Conservation (phyloP, 2,888 invertebrate genomes). For the Synanthedon formicaeformis region DNA sequence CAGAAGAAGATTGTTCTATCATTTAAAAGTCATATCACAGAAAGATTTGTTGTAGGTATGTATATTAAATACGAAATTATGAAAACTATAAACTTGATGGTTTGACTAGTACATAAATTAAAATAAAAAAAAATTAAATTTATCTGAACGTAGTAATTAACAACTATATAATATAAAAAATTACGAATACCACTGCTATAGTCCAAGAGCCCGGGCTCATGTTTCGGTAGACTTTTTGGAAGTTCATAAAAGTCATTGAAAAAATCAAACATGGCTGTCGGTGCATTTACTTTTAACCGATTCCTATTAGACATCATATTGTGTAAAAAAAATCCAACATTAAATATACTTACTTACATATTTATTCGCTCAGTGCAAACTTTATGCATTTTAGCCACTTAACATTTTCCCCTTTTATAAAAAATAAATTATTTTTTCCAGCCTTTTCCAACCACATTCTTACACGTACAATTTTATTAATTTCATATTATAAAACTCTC, state of each 20-base stretch:
- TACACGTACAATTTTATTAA: slow-evolving; percentile 27
- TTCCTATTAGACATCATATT: background rate
- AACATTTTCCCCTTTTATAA: slow-evolving; percentile 52
- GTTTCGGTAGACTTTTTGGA: too few species aligned
- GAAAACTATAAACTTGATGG: slow-evolving; percentile 36
- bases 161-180: too few species aligned
- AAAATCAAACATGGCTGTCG: too few species aligned
- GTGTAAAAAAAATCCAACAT: background rate
- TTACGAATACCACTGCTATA: too few species aligned
- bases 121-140: slow-evolving; percentile 4
- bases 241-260: too few species aligned
- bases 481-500: slow-evolving; percentile 44
- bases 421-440: slow-evolving; percentile 20
- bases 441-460: slow-evolving; percentile 14
- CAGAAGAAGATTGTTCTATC: slow-evolving; percentile 40
- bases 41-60: slow-evolving; percentile 38
- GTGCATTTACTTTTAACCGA: background rate
- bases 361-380: background rate
- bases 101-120: slow-evolving; percentile 55
- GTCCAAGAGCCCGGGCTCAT: too few species aligned
- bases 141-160: background rate
- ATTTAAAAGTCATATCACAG: slow-evolving; percentile 55
- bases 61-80: slow-evolving; percentile 1
- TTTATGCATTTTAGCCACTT: slow-evolving; percentile 58
- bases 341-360: background rate